A percentile compares a stretch with the other conserved stretches of the same genome.
Evolutionary conservation across 2,888 invertebrate species (phyloP).

Genomic region (Mythimna albipuncta): DNA sequence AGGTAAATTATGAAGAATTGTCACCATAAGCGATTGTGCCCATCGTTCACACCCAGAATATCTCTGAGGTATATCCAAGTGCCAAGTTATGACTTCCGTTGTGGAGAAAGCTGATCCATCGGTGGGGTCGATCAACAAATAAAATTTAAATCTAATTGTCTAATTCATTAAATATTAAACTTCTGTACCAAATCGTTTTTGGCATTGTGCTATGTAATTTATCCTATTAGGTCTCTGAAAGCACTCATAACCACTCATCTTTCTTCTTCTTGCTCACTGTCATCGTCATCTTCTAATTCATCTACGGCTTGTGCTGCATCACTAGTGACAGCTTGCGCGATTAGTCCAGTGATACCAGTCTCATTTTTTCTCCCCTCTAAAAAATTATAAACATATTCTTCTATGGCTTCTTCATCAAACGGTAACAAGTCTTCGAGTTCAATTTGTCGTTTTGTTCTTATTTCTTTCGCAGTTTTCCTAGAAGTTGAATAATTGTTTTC

Average conservation of each 20-base stretch:
- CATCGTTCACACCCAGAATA: neutral
- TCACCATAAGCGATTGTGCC: no score
- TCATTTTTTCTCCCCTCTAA: conserved; percentile 83
- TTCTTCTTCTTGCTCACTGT: conserved; percentile 73
- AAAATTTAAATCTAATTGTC: conserved; percentile 28
- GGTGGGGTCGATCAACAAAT: conserved; percentile 60
- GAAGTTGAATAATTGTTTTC: conserved; percentile 77
- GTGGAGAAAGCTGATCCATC: conserved; percentile 49
- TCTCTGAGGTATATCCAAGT: conserved; percentile 3
- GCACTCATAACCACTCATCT: conserved; percentile 69
- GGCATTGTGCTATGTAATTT: conserved; percentile 74
- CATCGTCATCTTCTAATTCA: conserved; percentile 77
- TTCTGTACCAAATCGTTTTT: conserved; percentile 71
- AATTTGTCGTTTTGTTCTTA: conserved; percentile 81
- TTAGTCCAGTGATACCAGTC: conserved; percentile 81
- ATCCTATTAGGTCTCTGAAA: conserved; percentile 62
- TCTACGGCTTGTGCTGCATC: conserved; percentile 77
- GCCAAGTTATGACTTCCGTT: conserved; percentile 16
- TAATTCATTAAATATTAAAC: conserved; percentile 36
- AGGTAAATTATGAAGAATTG: neutral
- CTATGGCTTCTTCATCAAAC: conserved; percentile 84
- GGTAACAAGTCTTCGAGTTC: conserved; percentile 85
- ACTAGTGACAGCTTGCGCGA: conserved; percentile 83
- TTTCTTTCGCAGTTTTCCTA: conserved; percentile 65
- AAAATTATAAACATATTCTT: conserved; percentile 84